Evolutionary conservation across 2,113 vertebrate species (phyloP), one percentile per base, ranked within the genome.

Genomic region (Mus pahari): DNA sequence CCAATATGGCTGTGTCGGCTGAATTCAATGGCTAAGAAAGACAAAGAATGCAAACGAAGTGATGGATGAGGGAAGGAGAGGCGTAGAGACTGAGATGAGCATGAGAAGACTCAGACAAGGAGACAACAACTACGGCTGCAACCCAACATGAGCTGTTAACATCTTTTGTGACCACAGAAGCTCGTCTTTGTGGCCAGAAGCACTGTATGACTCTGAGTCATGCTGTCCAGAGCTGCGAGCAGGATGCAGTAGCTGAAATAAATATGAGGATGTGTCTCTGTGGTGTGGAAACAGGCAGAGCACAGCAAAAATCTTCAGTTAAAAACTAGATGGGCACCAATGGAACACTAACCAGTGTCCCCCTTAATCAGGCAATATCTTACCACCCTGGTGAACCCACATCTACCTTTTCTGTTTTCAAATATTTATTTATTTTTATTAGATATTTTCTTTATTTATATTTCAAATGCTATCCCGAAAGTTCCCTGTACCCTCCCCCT

Each of bases 161-260:
- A 64, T 73, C 55, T 58, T 78, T 68, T 83, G 55, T 86, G 91
- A 95, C 86, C 93, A 92, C 68, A 92, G 62, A 75, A 62, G 45
- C 75, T 89, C 53, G 45, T 89, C 91, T 86, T 53, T 73, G 68
- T 93, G 91, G 94, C 91, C 66, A 73, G 50, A 94, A 96, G 71
- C 73, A 50, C 64, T 58, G 75, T 62, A 62, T 33, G 45, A 71
- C 39, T 68, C 19, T 8, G 94, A 82, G 42, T 86, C 89, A 74
- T 3, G 3, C 36, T 81, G 39, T 31, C 2, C 5, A 66, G 19
- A 71, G 20, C 8, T 53, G 66, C 16, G 71, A 53, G 64, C 79
- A 50, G 70, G 58, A 64, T 58, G n/a, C n/a, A 50, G 53, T 20
- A 45, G 74, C 22, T 50, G 79, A 62, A 70, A 86, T 26, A 55